These are phyloP conservation scores for Paguma larvata DNA, from an alignment of 2,797 vertebrate genomes.

Conservation along the genomic window DNA sequence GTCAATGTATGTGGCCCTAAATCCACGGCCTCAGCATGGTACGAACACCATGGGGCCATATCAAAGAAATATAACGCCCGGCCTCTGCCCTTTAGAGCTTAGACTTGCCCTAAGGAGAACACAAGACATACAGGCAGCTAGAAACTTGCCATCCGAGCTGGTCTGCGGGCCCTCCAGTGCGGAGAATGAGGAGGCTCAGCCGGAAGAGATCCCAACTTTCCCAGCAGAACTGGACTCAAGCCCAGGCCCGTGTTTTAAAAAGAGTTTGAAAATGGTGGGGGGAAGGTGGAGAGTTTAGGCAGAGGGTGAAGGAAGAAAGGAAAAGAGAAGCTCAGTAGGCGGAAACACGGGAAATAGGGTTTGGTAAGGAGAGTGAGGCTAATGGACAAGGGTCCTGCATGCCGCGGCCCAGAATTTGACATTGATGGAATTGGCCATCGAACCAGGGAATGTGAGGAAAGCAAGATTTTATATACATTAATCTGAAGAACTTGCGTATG, in stretches of 20 bases:
- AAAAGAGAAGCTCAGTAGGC: neutral
- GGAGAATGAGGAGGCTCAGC: neutral
- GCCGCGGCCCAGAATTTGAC: neutral
- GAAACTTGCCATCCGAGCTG: neutral
- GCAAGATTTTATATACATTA: neutral
- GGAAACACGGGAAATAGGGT: neutral
- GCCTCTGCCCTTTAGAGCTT: neutral
- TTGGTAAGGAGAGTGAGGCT: neutral
- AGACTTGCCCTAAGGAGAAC: neutral
- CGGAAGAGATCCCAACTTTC: neutral
- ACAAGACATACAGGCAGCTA: neutral
- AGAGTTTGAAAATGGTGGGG: neutral
- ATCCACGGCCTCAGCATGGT: neutral
- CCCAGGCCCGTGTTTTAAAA: neutral
- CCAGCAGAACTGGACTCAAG: neutral
- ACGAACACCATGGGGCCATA: neutral
- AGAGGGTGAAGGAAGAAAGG: neutral
- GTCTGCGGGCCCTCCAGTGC: neutral
- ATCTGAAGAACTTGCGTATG: neutral
- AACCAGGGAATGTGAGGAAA: neutral
- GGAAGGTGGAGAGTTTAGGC: neutral
- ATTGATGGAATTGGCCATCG: neutral
- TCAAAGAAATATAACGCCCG: neutral
- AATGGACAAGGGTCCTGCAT: neutral
- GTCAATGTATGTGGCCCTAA: neutral